Conservation (phyloP, 2,797 vertebrate species). For the Spinibarbus caldwelli region DNA sequence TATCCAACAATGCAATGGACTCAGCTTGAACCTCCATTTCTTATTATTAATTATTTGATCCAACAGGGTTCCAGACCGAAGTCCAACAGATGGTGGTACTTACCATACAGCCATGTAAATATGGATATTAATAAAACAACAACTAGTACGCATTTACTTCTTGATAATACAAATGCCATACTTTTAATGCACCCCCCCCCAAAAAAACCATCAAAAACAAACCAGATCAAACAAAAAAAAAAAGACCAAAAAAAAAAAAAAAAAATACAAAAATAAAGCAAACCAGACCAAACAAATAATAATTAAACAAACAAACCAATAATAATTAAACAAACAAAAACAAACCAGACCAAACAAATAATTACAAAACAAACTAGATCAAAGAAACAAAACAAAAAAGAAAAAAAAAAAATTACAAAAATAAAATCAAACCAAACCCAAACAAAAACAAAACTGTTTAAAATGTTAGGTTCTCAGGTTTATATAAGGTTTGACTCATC, state of each 20-base stretch:
- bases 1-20: neutral
- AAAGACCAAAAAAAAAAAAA: no score
- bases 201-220: neutral
- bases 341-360: neutral
- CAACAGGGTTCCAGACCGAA: neutral
- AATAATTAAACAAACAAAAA: neutral
- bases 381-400: no score
- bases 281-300: neutral
- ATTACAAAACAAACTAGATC: neutral
- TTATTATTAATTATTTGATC: neutral
- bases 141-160: no score
- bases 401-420: neutral
- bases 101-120: neutral
- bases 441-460: neutral
- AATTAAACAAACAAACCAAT: neutral
- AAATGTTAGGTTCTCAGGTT: neutral
- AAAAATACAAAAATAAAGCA: no score
- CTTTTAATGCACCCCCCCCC: no score
- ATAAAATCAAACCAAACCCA: neutral
- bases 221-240: no score
- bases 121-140: neutral
- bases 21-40: neutral
- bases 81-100: neutral
- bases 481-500: neutral
- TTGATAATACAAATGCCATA: neutral